A percentile compares a stretch with the other conserved stretches of the same genome.
Conservation (phyloP, 2,888 invertebrate species). For the Harpalus rufipes region DNA sequence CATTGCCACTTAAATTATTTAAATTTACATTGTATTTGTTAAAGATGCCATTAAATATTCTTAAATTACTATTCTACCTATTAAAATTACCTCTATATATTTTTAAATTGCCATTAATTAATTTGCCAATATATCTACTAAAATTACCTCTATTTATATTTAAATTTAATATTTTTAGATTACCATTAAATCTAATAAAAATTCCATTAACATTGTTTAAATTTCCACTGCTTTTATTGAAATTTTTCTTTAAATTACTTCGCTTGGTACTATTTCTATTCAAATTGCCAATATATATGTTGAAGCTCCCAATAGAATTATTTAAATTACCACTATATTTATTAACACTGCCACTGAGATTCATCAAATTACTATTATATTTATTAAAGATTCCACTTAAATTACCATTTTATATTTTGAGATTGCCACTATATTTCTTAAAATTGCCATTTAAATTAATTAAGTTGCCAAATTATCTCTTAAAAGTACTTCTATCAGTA, state of each 20-base stretch:
- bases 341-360: not conserved
- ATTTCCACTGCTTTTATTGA: not conserved
- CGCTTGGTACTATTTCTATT: not conserved
- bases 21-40: not conserved
- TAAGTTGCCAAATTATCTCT: not conserved
- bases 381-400: not conserved
- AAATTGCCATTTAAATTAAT: slow-evolving; percentile 12
- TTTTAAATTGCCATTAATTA: not conserved
- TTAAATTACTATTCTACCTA: not conserved
- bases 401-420: slow-evolving; percentile 1
- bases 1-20: slow-evolving; percentile 15
- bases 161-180: not conserved
- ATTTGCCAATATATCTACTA: too few species aligned
- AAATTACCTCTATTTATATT: too few species aligned
- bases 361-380: not conserved
- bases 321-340: not conserved
- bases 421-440: not conserved
- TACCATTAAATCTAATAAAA: slow-evolving; percentile 3
- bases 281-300: not conserved
- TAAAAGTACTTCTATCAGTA: not conserved
- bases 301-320: not conserved
- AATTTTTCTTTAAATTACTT: not conserved
- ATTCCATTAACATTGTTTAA: not conserved
- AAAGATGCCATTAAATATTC: not conserved
- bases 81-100: slow-evolving; percentile 3